Percentiles rank a stretch among this genome's conserved stretches.
Conservation (phyloP, 2,888 invertebrate species). For the Mesopsocus fuscifrons region DNA sequence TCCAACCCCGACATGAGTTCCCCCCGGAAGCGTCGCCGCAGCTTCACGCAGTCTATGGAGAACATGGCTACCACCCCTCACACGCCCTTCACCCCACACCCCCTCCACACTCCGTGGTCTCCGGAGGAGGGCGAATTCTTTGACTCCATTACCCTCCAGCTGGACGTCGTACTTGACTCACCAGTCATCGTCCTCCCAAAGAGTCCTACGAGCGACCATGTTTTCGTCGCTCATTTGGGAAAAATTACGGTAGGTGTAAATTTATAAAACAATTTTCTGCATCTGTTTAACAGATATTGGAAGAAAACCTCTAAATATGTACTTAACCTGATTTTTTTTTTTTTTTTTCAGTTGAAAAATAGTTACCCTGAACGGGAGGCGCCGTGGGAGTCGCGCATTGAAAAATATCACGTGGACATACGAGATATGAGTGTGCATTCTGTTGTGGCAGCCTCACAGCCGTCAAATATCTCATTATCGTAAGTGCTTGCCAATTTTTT, state of each 20-base stretch:
- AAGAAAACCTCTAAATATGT: no score
- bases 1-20: constrained; percentile 20
- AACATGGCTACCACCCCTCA: constrained; percentile 23
- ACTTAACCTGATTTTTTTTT: no score
- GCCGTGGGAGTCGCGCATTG: constrained; percentile 22
- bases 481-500: no score
- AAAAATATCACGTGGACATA: constrained; percentile 47
- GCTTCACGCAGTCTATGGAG: constrained; percentile 11
- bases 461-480: neutral
- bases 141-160: constrained; percentile 25
- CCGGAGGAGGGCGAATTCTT: constrained; percentile 19
- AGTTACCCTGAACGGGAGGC: constrained; percentile 21
- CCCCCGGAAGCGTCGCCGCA: constrained; percentile 18
- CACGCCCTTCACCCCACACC: constrained; percentile 23
- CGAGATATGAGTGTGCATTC: constrained; percentile 78
- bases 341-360: neutral
- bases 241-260: constrained; percentile 36
- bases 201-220: constrained; percentile 53
- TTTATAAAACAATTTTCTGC: no score
- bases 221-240: constrained; percentile 82
- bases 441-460: constrained; percentile 24
- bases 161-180: constrained; percentile 69
- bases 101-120: constrained; percentile 21
- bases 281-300: no score
- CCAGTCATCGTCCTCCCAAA: constrained; percentile 81